Base-by-base conservation (phyloP, 1,140 invertebrate genomes). In the Drosophila kikkawai region DNA sequence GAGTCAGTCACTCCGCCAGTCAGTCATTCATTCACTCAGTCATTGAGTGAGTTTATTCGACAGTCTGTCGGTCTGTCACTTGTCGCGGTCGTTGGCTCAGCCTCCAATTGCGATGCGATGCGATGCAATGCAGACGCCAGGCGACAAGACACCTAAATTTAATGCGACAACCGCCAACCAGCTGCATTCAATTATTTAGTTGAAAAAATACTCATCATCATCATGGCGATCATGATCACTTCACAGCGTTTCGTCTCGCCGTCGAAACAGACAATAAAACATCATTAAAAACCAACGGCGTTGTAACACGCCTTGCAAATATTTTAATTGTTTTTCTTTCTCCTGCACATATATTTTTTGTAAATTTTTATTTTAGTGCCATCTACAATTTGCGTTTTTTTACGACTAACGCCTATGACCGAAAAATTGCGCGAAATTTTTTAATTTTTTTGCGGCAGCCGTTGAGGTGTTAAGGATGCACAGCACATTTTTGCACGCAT, bases 151-250 rank as follows among this genome's bases (percentile, higher is more conserved):
- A 88, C 85, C 84, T 90, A 88, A 88, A 88, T 88, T 88, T 90
- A 90, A 88, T 88, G 84, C 84, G 84, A 88, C 84, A 88, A 87
- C 77, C 84, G 84, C 75, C 84, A 87, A 84, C 84, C 84, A 88
- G 84, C 84, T 88, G 84, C 84, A 88, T 88, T 88, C 85, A 88
- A 88, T 88, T 88, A 88, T 88, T 88, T 90, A 88, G 73, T 84
- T 73, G 81, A 88, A 90, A 87, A 87, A 73, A 67, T 39, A 17
- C 36, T 53, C 63, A 74, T 85, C 78, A 80, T 83, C 83, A 58
- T 78, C 68, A 73, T 70, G 65, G 37, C 26, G 44, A 60, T 77
- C 64, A 69, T 75, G 70, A 51, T 70, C 75, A 61, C 50, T 45
- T 73, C 50, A 59, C n/a, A 44, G 22, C 42, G 42, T 22, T 58